Percentiles rank a stretch among this genome's conserved stretches.
These are phyloP conservation scores for Protonemura montana DNA, from an alignment of 2,888 invertebrate genomes.

Conservation along the genomic window DNA sequence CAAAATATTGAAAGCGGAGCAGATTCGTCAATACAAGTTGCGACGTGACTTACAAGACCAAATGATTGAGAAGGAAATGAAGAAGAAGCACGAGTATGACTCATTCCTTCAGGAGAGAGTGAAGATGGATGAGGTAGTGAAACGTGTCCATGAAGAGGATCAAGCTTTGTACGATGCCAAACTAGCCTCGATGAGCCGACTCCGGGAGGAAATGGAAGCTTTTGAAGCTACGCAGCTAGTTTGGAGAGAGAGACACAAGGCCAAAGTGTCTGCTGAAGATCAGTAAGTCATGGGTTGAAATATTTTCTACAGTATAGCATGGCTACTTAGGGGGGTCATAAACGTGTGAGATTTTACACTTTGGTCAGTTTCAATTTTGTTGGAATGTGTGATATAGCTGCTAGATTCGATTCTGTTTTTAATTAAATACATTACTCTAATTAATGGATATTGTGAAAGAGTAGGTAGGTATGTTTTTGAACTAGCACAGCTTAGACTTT, in stretches of 20 bases:
- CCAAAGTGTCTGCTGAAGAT: slow-evolving; percentile 61
- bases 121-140: slow-evolving; percentile 68
- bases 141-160: slow-evolving; percentile 69
- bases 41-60: slow-evolving; percentile 66
- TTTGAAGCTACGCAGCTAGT: slow-evolving; percentile 63
- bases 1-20: background rate
- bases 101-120: slow-evolving; percentile 69
- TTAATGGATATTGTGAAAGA: no score
- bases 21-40: background rate
- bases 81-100: slow-evolving; percentile 64
- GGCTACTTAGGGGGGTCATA: no score
- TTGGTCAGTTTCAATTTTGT: no score
- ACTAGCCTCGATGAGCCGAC: slow-evolving; percentile 61
- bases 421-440: no score
- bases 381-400: no score
- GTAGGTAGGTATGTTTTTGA: no score
- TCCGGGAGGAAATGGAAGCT: slow-evolving; percentile 64
- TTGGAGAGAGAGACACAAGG: slow-evolving; percentile 62
- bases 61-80: slow-evolving; percentile 63
- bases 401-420: no score
- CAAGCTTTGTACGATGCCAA: slow-evolving; percentile 64
- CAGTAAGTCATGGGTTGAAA: slow-evolving; percentile 45
- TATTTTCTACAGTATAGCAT: no score
- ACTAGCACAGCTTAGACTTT: no score
- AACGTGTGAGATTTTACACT: no score